Evolutionary conservation across 1,140 invertebrate species (phyloP).

Genomic region (Hesperophylax magnus): DNA sequence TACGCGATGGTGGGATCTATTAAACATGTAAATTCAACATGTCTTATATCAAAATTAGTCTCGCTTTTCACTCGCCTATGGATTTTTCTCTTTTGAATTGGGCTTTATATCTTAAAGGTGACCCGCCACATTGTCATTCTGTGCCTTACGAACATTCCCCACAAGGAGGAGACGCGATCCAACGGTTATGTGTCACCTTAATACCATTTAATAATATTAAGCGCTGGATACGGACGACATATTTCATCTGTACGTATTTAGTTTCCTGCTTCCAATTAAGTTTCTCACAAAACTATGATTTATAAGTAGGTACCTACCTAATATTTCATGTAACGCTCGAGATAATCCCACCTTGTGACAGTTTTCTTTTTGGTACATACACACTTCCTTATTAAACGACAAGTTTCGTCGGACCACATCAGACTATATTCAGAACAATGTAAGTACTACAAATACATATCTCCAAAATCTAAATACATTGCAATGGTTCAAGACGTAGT

Average conservation of each 20-base stretch:
- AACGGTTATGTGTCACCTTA: conserved; percentile 19
- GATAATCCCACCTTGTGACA: too few relatives aligned
- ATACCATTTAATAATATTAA: not conserved
- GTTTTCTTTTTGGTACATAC: too few relatives aligned
- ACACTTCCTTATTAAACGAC: too few relatives aligned
- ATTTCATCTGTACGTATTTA: not conserved
- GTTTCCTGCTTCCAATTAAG: conserved; percentile 32
- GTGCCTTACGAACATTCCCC: not conserved
- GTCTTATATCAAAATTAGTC: conserved; percentile 44
- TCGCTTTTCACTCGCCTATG: conserved; percentile 36
- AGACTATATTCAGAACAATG: too few relatives aligned
- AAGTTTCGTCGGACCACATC: too few relatives aligned
- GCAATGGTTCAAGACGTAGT: too few relatives aligned
- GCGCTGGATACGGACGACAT: not conserved
- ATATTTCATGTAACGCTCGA: too few relatives aligned
- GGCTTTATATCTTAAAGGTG: conserved; percentile 33
- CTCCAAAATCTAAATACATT: too few relatives aligned
- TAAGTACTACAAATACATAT: too few relatives aligned
- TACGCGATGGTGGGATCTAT: conserved; percentile 34
- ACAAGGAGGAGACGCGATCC: not conserved
- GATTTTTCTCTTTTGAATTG: conserved; percentile 33
- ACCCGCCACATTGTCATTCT: conserved; percentile 1
- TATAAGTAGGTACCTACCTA: not conserved
- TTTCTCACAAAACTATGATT: conserved; percentile 8
- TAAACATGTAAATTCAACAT: conserved; percentile 42